Evolutionary conservation across 2,113 vertebrate genomes (phyloP).

Genomic region (Shinisaurus crocodilurus): DNA sequence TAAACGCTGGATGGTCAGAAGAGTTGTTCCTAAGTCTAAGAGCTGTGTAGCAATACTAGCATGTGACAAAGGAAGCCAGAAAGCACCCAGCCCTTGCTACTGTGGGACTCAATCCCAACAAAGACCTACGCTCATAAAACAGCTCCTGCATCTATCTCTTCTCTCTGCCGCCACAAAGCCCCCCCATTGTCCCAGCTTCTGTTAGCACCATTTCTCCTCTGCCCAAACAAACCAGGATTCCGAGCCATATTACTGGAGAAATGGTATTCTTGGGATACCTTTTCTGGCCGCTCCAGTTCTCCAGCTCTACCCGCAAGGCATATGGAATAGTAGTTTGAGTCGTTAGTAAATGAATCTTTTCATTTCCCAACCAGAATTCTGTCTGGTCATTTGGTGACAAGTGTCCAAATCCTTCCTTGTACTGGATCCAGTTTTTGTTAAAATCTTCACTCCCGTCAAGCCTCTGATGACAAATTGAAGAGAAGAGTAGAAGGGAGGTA

Average conservation of each 20-base stretch:
- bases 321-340: conserved; percentile 79
- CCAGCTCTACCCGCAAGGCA: conserved; percentile 86
- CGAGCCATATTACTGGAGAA: conserved; percentile 14
- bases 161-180: neutral
- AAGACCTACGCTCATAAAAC: neutral
- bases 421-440: conserved; percentile 87
- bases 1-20: too few relatives aligned
- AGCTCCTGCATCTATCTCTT: neutral
- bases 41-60: neutral
- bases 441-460: conserved; percentile 91
- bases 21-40: too few relatives aligned
- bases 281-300: conserved; percentile 87
- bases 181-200: neutral
- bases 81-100: neutral
- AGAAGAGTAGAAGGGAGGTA: neutral
- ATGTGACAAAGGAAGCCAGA: neutral
- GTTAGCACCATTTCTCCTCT: neutral
- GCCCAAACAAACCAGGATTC: neutral
- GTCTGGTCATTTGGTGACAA: conserved; percentile 93
- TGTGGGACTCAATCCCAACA: too few relatives aligned
- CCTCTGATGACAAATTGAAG: conserved; percentile 77
- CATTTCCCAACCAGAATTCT: conserved; percentile 97
- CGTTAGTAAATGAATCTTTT: conserved; percentile 91
- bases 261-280: conserved; percentile 65
- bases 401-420: conserved; percentile 95